phyloP scores from a whole-genome alignment of 2,797 vertebrate genomes.

The Neosilurus mollespiculum region DNA sequence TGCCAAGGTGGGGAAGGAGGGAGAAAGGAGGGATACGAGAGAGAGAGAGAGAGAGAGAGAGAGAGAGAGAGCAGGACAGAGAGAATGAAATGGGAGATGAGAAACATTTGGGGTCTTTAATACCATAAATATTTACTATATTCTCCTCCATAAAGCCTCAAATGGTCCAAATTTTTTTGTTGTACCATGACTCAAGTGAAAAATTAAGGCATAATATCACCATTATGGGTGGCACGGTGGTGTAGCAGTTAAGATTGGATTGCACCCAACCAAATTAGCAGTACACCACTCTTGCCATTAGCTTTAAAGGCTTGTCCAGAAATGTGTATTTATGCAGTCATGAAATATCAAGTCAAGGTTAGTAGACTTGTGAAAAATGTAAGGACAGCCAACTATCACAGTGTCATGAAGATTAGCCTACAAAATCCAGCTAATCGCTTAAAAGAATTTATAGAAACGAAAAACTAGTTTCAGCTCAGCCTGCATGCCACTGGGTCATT shows the following conservation, averaged over 20 bases:
- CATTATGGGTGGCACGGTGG: neutral
- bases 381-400: conserved; percentile 53
- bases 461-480: conserved; percentile 48
- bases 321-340: conserved; percentile 46
- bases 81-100: neutral
- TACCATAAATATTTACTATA: neutral
- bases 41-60: conserved; percentile 48
- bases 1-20: conserved; percentile 59
- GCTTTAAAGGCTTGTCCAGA: conserved; percentile 48
- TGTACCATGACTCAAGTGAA: neutral
- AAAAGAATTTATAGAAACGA: neutral
- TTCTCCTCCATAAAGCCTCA: neutral
- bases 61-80: neutral
- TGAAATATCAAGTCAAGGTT: neutral
- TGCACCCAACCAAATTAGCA: neutral
- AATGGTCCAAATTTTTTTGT: neutral
- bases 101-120: neutral
- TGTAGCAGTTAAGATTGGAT: neutral
- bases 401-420: neutral
- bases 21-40: conserved; percentile 61
- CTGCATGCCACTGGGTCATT: conserved; percentile 71
- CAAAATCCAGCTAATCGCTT: neutral
- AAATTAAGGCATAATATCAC: neutral
- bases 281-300: neutral
- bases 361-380: neutral